Conservation (phyloP, 2,797 vertebrate species). For the Coracias cyanogaster region DNA sequence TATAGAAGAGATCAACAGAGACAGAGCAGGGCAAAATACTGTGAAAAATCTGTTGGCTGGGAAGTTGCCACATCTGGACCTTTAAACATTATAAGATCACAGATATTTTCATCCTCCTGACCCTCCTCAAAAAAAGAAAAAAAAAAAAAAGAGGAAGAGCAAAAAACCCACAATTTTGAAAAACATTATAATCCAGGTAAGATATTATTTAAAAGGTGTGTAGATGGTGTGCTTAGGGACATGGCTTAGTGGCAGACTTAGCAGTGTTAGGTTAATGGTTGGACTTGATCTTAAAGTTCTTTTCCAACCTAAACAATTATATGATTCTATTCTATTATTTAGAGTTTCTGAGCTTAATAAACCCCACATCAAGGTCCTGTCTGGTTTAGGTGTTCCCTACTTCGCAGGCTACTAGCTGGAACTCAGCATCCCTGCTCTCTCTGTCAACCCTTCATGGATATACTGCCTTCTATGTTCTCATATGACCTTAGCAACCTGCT, state of each 20-base stretch:
- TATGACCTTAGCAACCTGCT: neutral
- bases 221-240: neutral
- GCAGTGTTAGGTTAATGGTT: neutral
- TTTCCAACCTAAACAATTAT: neutral
- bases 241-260: neutral
- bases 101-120: neutral
- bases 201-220: neutral
- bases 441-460: neutral
- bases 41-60: neutral
- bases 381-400: neutral
- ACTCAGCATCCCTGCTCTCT: neutral
- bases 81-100: neutral
- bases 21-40: neutral
- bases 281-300: neutral
- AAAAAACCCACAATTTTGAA: neutral
- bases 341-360: neutral
- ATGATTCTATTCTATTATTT: neutral
- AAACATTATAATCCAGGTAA: rapidly evolving
- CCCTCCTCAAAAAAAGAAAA: neutral
- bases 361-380: neutral
- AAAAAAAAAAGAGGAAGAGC: rapidly evolving
- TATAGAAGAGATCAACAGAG: neutral
- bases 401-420: neutral
- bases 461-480: neutral
- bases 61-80: neutral